These are phyloP conservation scores for Mimas tiliae DNA, from an alignment of 2,888 invertebrate genomes.

Conservation along the genomic window DNA sequence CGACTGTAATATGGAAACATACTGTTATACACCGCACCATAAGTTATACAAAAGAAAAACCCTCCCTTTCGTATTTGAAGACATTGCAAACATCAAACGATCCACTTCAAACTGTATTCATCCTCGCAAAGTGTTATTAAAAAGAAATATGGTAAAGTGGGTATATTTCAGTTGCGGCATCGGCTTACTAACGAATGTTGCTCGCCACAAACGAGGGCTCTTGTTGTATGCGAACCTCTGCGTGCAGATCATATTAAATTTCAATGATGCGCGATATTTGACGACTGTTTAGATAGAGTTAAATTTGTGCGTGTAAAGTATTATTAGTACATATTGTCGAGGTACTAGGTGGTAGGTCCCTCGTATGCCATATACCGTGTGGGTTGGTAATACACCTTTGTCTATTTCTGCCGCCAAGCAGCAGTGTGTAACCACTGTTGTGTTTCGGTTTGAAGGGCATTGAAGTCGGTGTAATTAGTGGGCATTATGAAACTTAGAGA, in stretches of 20 bases:
- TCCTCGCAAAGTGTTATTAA: background rate
- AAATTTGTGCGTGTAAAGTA: background rate
- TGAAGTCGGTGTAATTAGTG: too few species aligned
- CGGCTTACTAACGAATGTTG: conserved; percentile 12
- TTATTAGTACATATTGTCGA: background rate
- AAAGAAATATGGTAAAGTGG: background rate
- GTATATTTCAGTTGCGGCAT: background rate
- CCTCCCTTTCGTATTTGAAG: background rate
- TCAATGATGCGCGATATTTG: conserved; percentile 19
- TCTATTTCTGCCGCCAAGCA: too few species aligned
- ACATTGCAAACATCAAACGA: background rate
- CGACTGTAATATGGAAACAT: too few species aligned
- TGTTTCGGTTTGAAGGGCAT: too few species aligned
- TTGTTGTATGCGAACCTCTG: background rate
- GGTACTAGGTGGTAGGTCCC: too few species aligned
- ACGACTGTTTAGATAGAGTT: background rate
- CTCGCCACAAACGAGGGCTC: background rate
- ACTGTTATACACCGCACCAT: too few species aligned
- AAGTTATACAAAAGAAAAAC: too few species aligned
- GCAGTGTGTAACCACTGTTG: too few species aligned
- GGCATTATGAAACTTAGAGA: too few species aligned
- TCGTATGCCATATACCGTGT: too few species aligned
- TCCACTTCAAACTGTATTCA: background rate
- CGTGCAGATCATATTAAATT: conserved; percentile 4
- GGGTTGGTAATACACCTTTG: too few species aligned